Conservation (phyloP, 2,113 vertebrate species). For the Etheostoma spectabile region DNA sequence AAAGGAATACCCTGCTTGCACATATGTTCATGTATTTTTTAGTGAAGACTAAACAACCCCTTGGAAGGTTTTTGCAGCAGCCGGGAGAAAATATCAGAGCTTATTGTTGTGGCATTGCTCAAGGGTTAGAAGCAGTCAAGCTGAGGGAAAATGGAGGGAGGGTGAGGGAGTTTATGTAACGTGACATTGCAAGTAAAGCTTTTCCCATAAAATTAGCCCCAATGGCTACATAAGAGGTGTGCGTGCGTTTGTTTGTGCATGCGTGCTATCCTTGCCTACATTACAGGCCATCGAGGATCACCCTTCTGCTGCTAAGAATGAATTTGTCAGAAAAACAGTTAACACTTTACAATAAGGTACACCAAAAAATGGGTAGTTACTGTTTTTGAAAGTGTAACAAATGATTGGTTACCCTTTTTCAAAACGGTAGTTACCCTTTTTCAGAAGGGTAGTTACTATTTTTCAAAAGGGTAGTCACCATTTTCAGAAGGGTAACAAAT, state of each 20-base stretch:
- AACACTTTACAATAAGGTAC: too few species aligned
- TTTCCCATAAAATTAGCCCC: conserved; percentile 44
- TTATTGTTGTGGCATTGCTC: conserved; percentile 32
- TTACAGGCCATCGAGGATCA: conserved; percentile 27
- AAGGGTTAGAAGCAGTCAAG: conserved; percentile 46
- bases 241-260: conserved; percentile 4
- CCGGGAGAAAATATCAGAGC: conserved; percentile 1
- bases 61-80: conserved; percentile 8
- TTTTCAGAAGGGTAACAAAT: too few species aligned
- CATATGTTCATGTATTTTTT: neutral
- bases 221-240: conserved; percentile 9
- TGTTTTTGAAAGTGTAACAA: too few species aligned
- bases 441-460: too few species aligned
- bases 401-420: too few species aligned
- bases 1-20: neutral
- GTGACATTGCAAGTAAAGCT: conserved; percentile 48
- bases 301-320: conserved; percentile 9
- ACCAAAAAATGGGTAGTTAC: too few species aligned
- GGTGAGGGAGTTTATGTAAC: conserved; percentile 47
- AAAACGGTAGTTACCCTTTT: too few species aligned
- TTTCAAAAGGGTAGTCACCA: too few species aligned
- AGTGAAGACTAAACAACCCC: too few species aligned
- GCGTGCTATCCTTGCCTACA: conserved; percentile 15
- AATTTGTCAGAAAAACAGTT: neutral
- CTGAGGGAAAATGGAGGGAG: conserved; percentile 47